Evolutionary conservation across 92 coral and sea anemone species (phyloP).

Genomic region (Heliopora coerulea): DNA sequence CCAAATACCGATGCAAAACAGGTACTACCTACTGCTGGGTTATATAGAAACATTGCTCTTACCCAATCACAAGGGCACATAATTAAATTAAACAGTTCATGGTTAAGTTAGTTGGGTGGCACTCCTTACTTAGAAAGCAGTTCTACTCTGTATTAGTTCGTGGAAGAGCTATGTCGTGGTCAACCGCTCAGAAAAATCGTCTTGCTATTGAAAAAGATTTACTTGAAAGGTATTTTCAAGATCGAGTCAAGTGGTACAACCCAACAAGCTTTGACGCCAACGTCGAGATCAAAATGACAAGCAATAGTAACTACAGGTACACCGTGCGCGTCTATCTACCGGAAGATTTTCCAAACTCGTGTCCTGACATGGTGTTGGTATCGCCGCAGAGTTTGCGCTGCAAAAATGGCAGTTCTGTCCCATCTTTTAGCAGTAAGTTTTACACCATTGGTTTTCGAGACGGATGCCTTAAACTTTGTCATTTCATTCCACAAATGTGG

Average conservation of each 20-base stretch:
- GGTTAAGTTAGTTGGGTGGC: too few relatives aligned
- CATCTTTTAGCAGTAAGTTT: neutral
- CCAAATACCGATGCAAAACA: too few relatives aligned
- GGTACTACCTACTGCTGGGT: too few relatives aligned
- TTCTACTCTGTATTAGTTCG: too few relatives aligned
- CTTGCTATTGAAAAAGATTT: constrained; percentile 61
- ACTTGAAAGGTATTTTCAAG: constrained; percentile 58
- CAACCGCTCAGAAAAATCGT: constrained; percentile 52
- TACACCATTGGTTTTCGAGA: constrained; percentile 30
- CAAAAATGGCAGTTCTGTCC: constrained; percentile 14
- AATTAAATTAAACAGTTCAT: too few relatives aligned
- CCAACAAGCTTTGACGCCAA: constrained; percentile 41
- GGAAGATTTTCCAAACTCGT: constrained; percentile 46
- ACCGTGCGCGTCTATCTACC: constrained; percentile 37
- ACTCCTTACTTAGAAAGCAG: too few relatives aligned
- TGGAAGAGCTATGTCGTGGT: constrained; percentile 60
- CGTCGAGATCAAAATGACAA: constrained; percentile 48
- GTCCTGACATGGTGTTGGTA: constrained; percentile 46
- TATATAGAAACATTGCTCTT: too few relatives aligned
- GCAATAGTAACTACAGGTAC: constrained; percentile 11
- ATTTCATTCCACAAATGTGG: constrained; percentile 24
- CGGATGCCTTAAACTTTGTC: constrained; percentile 30
- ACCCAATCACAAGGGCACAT: too few relatives aligned
- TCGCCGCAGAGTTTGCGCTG: neutral
- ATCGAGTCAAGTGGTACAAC: constrained; percentile 59